Evolutionary conservation across 2,113 vertebrate genomes (phyloP).

Genomic region (Myiagra hebetior): DNA sequence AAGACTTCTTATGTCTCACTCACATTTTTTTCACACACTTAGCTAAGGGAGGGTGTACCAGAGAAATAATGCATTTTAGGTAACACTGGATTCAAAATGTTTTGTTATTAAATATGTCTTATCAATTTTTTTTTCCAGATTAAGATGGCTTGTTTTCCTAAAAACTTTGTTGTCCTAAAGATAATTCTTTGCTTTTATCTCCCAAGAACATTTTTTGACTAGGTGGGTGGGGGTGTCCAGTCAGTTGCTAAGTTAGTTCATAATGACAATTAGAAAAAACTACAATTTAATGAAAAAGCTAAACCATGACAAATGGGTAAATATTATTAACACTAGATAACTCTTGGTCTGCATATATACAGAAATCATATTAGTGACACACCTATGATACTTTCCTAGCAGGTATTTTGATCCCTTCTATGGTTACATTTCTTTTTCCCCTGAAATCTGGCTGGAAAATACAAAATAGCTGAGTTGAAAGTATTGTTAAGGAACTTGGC

Average conservation of each 20-base stretch:
- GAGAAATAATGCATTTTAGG: background rate
- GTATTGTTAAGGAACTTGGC: background rate
- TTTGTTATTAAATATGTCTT: background rate
- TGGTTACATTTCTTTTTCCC: background rate
- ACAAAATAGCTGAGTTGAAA: background rate
- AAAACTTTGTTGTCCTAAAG: background rate
- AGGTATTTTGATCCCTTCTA: background rate
- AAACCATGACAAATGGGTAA: background rate
- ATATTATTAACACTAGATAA: background rate
- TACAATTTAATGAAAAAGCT: background rate
- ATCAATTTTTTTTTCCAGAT: background rate
- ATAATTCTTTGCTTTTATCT: background rate
- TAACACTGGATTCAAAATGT: background rate
- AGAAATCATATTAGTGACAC: background rate
- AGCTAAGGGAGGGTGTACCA: background rate
- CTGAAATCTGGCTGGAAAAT: background rate
- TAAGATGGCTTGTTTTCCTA: background rate
- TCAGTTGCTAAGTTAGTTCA: background rate
- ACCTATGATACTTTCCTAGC: background rate
- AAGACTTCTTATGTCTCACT: background rate
- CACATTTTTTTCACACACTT: fast-evolving
- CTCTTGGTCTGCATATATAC: background rate
- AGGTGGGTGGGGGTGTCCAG: background rate
- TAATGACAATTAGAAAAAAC: background rate
- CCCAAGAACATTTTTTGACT: background rate